Conservation (phyloP, 2,113 vertebrate genomes). For the Proterorhinus semilunaris region DNA sequence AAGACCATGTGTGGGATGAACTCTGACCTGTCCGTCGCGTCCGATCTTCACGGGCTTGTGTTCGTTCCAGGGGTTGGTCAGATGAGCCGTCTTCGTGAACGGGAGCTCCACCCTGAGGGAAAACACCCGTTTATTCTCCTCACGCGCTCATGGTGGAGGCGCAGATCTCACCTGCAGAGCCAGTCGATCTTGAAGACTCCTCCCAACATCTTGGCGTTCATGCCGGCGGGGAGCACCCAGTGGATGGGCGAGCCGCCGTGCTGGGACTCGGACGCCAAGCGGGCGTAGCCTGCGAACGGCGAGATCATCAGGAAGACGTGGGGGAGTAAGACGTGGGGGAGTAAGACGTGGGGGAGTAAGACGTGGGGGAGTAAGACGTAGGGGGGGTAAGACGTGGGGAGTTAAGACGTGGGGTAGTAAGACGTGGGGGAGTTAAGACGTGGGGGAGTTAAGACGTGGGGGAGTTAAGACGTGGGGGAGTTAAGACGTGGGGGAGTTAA, state of each 20-base stretch:
- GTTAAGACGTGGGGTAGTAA: not conserved
- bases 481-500: not conserved
- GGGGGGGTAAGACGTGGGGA: too few species aligned
- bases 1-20: too few species aligned
- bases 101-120: slow-evolving; percentile 87
- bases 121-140: not conserved
- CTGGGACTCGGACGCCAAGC: slow-evolving; percentile 92
- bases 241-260: slow-evolving; percentile 97
- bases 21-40: slow-evolving; percentile 92
- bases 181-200: slow-evolving; percentile 99
- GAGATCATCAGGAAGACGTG: not conserved
- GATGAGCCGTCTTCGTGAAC: slow-evolving; percentile 95
- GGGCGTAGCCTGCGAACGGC: slow-evolving; percentile 84
- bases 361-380: not conserved
- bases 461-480: too few species aligned
- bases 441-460: not conserved
- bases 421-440: not conserved
- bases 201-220: slow-evolving; percentile 98
- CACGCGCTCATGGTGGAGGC: too few species aligned
- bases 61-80: slow-evolving; percentile 97
- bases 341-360: too few species aligned
- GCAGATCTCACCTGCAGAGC: slow-evolving; percentile 87
- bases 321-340: too few species aligned
- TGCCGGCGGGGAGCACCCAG: slow-evolving; percentile 98
- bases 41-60: slow-evolving; percentile 98